Evolutionary conservation across 2,113 vertebrate species (phyloP).

Genomic region (Scalopus aquaticus): DNA sequence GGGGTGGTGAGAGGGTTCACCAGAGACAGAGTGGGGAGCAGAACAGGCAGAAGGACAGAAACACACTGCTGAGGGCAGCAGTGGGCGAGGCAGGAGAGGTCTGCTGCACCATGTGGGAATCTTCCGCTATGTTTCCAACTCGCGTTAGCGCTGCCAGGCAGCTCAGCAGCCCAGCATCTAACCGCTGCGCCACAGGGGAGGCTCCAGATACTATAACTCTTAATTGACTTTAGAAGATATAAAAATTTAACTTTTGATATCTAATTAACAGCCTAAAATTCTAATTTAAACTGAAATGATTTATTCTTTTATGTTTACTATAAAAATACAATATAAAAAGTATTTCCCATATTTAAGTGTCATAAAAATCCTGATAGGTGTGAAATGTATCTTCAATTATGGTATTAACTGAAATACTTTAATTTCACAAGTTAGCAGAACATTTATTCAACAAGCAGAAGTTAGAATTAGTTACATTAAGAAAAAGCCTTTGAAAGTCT

Average conservation of each 20-base stretch:
- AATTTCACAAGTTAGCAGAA: background rate
- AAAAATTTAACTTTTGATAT: constrained; percentile 17
- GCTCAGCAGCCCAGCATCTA: no score
- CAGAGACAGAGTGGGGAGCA: no score
- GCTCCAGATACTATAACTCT: constrained; percentile 15
- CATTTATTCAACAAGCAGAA: constrained; percentile 37
- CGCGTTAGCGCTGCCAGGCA: no score
- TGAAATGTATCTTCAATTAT: constrained; percentile 34
- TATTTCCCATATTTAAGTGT: background rate
- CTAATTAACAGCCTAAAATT: background rate
- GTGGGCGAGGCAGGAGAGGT: no score
- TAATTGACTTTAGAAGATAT: background rate
- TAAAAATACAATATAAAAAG: background rate
- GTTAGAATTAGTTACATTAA: constrained; percentile 28
- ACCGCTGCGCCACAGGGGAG: no score
- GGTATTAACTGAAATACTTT: background rate
- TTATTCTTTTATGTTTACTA: background rate
- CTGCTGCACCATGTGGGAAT: no score
- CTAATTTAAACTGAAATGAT: constrained; percentile 9
- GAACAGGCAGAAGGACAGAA: no score
- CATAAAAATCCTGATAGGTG: background rate
- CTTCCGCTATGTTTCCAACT: no score
- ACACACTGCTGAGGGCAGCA: no score
- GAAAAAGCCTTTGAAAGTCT: constrained; percentile 42
- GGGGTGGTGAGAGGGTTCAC: no score